A percentile compares a stretch with the other conserved stretches of the same genome.
phyloP scores from a whole-genome alignment of 2,797 vertebrate genomes.

The Tapirus indicus region DNA sequence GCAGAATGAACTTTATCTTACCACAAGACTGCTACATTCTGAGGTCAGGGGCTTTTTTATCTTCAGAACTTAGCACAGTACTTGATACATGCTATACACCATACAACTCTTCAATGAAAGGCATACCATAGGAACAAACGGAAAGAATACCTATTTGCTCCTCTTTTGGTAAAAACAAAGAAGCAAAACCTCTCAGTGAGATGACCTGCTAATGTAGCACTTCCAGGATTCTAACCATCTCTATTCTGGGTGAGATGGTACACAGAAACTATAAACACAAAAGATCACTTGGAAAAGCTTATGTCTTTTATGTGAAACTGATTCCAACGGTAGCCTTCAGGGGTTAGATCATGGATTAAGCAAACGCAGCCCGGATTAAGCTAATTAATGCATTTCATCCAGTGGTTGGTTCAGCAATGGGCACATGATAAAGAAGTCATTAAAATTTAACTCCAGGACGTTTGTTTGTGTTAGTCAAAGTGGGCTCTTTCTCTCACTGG shows the following conservation, averaged over 20 bases:
- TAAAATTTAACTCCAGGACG: not conserved
- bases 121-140: slow-evolving; percentile 18
- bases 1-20: slow-evolving; percentile 55
- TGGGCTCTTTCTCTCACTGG: not conserved
- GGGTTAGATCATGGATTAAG: not conserved
- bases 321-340: not conserved
- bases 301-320: not conserved
- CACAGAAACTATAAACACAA: slow-evolving; percentile 27
- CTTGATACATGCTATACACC: not conserved
- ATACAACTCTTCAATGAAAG: slow-evolving; percentile 11
- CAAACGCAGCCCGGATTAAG: not conserved
- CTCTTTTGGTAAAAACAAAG: slow-evolving; percentile 38
- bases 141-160: slow-evolving; percentile 33
- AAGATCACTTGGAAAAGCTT: not conserved
- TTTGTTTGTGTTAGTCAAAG: not conserved
- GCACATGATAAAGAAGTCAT: not conserved
- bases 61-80: slow-evolving; percentile 11
- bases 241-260: not conserved
- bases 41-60: slow-evolving; percentile 45
- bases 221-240: not conserved
- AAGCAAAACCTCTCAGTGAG: slow-evolving; percentile 3
- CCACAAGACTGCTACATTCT: not conserved
- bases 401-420: not conserved
- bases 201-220: not conserved
- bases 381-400: not conserved